These are phyloP conservation scores for Drosophila sproati DNA, from an alignment of 1,140 invertebrate species.

Conservation along the genomic window DNA sequence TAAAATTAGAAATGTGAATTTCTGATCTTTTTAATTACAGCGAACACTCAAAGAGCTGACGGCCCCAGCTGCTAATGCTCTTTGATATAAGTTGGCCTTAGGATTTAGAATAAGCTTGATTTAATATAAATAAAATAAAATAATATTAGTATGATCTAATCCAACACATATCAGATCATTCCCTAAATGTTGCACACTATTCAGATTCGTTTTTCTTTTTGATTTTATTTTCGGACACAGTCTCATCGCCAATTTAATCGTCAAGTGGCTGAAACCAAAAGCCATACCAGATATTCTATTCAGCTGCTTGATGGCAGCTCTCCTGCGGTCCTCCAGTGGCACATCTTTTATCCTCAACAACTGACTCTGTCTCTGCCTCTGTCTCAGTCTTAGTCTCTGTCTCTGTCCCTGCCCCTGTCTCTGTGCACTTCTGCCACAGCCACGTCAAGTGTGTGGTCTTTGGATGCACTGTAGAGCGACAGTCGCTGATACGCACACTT, in stretches of 20 bases:
- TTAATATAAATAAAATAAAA: too few species aligned
- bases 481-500: constrained; percentile 82
- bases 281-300: constrained; percentile 22
- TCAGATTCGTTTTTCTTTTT: neutral
- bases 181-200: neutral
- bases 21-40: too few species aligned
- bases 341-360: neutral
- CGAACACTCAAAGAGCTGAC: too few species aligned
- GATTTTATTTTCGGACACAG: constrained; percentile 17
- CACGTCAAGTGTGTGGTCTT: constrained; percentile 73
- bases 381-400: neutral
- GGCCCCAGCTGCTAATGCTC: too few species aligned
- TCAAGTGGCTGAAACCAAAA: constrained; percentile 56
- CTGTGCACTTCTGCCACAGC: constrained; percentile 1
- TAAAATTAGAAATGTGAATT: too few species aligned
- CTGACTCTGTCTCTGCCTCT: neutral
- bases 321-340: constrained; percentile 26
- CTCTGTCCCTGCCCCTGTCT: constrained; percentile 1
- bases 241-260: constrained; percentile 56
- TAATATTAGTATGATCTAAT: neutral
- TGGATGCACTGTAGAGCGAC: constrained; percentile 77
- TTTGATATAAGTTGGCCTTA: too few species aligned
- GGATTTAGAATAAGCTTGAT: too few species aligned
- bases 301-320: constrained; percentile 19
- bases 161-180: neutral